Evolutionary conservation across 1,140 invertebrate species (phyloP), one percentile per base, ranked within the genome.

Genomic region (Danaus melanippus): DNA sequence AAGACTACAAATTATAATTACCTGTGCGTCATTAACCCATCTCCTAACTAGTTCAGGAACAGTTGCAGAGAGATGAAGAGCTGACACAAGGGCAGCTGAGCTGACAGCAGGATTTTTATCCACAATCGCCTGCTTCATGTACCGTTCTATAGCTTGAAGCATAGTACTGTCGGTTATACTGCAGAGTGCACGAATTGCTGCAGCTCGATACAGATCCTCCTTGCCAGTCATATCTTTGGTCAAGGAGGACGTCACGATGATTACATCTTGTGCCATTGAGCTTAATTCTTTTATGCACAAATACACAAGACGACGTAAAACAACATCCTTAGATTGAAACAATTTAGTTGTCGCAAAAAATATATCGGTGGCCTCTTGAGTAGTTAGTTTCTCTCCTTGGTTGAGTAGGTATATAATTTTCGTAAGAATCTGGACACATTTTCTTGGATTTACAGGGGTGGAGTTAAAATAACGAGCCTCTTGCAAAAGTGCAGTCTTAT

Each of bases 201-300:
- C 94, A n/a, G 96, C 96, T 68, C 97, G 89, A 71, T 98, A 98
- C 44, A 96, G 87, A 87, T 99, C 97, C 80, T 99, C 98, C 74
- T 97, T 97, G 5, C 97, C 96, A 21, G 97, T 99, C 97, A 99
- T 99, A 76, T 99, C 98, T 84, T 99, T 99, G 2, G 97, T 99
- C 41, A 99, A 88, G 75, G 95, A 97, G 15, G 92, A 96, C 8
- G 97, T 99, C 1, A 99, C 98, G 80, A 99, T 99, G 62, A 99
- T 99, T 1, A 99, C 98, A 92, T 99, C 97, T 79, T 99, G 96
- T 5, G 98, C 97, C 66, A 98, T 91, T n/a, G 91, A 90, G 68
- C 96, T 96, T 61, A 99, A 87, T 84, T 99, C 97, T 82, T 99
- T 99, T 60, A 99, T 99, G 10, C 95, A 96, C 51, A 99, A 87